Percentiles rank a stretch among this genome's conserved stretches.
Conservation (phyloP, 2,113 vertebrate species). For the Delphinapterus leucas region DNA sequence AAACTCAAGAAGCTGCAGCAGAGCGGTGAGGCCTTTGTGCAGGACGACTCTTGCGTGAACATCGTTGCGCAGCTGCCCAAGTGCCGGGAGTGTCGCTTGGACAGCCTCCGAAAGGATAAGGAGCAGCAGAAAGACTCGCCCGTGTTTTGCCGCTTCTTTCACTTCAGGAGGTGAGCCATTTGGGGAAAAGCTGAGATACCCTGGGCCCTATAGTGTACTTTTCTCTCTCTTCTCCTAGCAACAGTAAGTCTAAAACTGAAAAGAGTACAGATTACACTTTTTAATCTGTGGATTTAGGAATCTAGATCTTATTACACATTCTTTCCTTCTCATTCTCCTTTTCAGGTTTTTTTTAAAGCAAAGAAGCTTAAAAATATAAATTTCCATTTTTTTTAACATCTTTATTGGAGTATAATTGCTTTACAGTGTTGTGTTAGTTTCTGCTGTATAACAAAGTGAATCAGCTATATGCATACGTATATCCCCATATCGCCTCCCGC, state of each 20-base stretch:
- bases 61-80: constrained; percentile 85
- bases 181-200: too few species aligned
- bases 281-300: neutral
- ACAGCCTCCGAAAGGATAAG: constrained; percentile 85
- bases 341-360: neutral
- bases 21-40: constrained; percentile 84
- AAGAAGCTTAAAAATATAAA: neutral
- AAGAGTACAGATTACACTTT: neutral
- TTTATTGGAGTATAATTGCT: too few species aligned
- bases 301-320: neutral
- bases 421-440: too few species aligned
- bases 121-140: constrained; percentile 83
- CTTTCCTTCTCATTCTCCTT: neutral
- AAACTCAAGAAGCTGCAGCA: constrained; percentile 85
- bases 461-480: too few species aligned
- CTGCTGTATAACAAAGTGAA: too few species aligned
- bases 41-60: constrained; percentile 86
- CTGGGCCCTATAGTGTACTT: neutral
- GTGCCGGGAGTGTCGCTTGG: constrained; percentile 85
- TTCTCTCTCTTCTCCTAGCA: neutral
- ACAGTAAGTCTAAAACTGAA: neutral
- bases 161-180: constrained; percentile 84
- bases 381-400: neutral
- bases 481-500: too few species aligned
- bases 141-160: constrained; percentile 88